Conservation (phyloP, 1,140 invertebrate species). For the Vanessa atalanta region DNA sequence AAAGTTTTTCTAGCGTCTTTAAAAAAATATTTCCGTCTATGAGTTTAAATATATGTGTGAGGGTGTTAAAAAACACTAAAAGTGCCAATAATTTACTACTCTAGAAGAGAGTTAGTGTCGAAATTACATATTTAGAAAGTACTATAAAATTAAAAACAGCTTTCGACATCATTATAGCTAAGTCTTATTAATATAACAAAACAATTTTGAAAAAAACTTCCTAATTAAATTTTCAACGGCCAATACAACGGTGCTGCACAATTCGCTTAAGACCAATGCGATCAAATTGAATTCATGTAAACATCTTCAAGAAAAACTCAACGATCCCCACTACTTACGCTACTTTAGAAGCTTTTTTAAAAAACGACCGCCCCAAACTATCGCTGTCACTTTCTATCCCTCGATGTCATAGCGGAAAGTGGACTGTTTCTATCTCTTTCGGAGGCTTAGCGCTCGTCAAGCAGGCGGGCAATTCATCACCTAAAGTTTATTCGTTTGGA, state of each 20-base stretch:
- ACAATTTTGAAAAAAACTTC: too few species aligned
- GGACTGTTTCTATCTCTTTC: constrained; percentile 53
- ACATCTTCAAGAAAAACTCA: constrained; percentile 80
- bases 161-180: too few species aligned
- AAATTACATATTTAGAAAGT: too few species aligned
- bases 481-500: constrained; percentile 78
- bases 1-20: too few species aligned
- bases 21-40: too few species aligned
- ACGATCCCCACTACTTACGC: constrained; percentile 78
- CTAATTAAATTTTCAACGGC: constrained; percentile 23
- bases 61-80: too few species aligned
- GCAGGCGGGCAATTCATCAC: constrained; percentile 75
- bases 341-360: constrained; percentile 74
- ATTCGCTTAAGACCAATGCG: constrained; percentile 57
- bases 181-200: too few species aligned
- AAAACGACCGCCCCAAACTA: constrained; percentile 67
- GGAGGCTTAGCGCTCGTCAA: constrained; percentile 68
- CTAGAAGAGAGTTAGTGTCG: too few species aligned
- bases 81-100: too few species aligned
- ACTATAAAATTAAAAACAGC: too few species aligned
- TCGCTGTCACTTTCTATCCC: constrained; percentile 48
- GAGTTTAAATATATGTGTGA: too few species aligned
- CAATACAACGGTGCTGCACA: constrained; percentile 54
- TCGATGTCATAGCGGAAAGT: neutral
- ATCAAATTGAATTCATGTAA: constrained; percentile 78